Base-by-base conservation (phyloP, 2,113 vertebrate genomes). In the Lasiurus borealis region DNA sequence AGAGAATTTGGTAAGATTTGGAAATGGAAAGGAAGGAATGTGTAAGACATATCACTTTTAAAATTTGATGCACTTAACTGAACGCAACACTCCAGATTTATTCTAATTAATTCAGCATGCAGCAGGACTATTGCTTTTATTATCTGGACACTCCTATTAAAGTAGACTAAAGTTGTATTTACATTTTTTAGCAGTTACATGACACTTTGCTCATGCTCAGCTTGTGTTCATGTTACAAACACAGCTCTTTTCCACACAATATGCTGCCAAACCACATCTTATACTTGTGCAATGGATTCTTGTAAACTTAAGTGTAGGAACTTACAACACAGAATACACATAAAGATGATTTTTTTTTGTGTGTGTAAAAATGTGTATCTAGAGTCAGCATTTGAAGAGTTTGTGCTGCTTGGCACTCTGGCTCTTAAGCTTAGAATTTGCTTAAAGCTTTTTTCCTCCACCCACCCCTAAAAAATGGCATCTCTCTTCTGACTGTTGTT, bases 401-500 rank as follows among this genome's bases (percentile, higher is more conserved):
- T 34, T 73, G 6, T 83, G 64, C 57, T 54, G 12, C 48, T 78
- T 83, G 59, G 13, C 21, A 31, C 9, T n/a, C 54, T 93, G 77
- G 16, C 36, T 71, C 5, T 52, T 81, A 86, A 92, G 11, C 73
- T 95, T 88, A 76, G 66, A 72, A 72, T 92, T 94, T 96, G 52
- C 59, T 59, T 82, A 57, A 73, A 68, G 31, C 34, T 10, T 27
- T 48, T 10, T 27, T 36, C 6, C 12, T 27, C 12, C 9, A 8
- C 36, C 6, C 9, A 21, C 8, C 14, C 3, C 34, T 12, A 34
- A 66, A 59, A 62, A 90, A 48, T 8, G 21, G 25, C 34, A 8
- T 85, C 16, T 95, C 36, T 72, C 78, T 95, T 83, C 64, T 94
- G 80, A 88, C 31, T 23, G 8, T 68, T 96, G 48, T 34, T 91